A percentile compares a stretch with the other conserved stretches of the same genome.
phyloP scores from a whole-genome alignment of 2,113 vertebrate species.

The Seriola rivoliana region DNA sequence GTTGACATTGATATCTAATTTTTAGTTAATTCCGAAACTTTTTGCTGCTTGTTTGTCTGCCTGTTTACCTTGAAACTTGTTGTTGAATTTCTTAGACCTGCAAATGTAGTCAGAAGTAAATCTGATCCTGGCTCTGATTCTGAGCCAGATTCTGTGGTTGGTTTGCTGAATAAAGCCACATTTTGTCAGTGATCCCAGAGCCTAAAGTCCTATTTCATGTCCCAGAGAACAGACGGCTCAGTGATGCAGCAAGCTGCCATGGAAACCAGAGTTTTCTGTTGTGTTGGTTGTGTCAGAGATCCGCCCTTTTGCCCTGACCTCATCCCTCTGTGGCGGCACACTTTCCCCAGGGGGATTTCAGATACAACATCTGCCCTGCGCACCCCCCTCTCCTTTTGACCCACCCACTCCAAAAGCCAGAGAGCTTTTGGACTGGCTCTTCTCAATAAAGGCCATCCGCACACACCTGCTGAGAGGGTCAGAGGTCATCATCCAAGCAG shows the following conservation, averaged over 20 bases:
- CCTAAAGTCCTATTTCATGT: slow-evolving; percentile 48
- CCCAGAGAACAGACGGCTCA: slow-evolving; percentile 65
- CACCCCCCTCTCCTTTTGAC: slow-evolving; percentile 17
- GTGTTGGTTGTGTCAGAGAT: slow-evolving; percentile 65
- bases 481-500: slow-evolving; percentile 68
- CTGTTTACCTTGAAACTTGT: neutral
- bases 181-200: slow-evolving; percentile 44
- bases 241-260: slow-evolving; percentile 67
- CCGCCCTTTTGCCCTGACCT: slow-evolving; percentile 71
- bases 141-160: neutral
- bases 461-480: slow-evolving; percentile 84
- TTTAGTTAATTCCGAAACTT: neutral
- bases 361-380: slow-evolving; percentile 82
- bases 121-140: neutral
- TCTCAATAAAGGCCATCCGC: slow-evolving; percentile 69
- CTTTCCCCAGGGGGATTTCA: slow-evolving; percentile 79
- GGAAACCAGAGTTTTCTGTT: slow-evolving; percentile 65
- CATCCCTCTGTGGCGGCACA: slow-evolving; percentile 77
- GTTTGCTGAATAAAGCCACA: slow-evolving; percentile 40
- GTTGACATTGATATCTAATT: neutral
- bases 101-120: neutral
- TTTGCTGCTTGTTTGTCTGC: neutral
- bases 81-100: neutral
- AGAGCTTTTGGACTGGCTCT: slow-evolving; percentile 54
- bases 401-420: slow-evolving; percentile 51